phyloP scores from a whole-genome alignment of 2,113 vertebrate species.

The Centropus bengalensis region DNA sequence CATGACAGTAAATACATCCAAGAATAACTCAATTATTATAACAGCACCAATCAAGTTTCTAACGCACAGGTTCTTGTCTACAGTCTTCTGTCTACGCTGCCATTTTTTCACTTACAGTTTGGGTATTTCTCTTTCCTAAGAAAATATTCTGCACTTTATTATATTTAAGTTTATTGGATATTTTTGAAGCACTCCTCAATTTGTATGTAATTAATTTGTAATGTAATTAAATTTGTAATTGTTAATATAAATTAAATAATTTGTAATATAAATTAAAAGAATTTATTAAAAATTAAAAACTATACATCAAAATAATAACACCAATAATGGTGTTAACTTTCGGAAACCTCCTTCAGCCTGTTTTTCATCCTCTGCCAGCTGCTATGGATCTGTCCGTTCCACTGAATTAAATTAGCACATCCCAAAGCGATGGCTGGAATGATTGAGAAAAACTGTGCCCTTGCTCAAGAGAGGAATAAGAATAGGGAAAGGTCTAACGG shows the following conservation, averaged over 20 bases:
- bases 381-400: conserved; percentile 52
- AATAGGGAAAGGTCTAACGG: background rate
- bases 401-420: conserved; percentile 20
- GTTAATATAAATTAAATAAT: no score
- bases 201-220: background rate
- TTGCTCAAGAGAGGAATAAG: background rate
- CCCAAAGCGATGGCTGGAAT: background rate
- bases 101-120: background rate
- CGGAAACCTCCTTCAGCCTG: conserved; percentile 34
- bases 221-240: no score
- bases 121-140: background rate
- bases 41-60: background rate
- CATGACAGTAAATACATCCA: background rate
- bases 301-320: no score
- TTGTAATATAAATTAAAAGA: no score
- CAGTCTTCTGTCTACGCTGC: background rate
- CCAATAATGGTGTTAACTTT: conserved; percentile 46
- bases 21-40: background rate
- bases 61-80: background rate
- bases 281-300: no score
- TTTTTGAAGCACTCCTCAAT: background rate
- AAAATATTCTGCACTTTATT: background rate
- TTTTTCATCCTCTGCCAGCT: conserved; percentile 45
- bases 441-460: conserved; percentile 28
- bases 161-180: background rate